phyloP scores from a whole-genome alignment of 2,113 vertebrate genomes.

The Austrofundulus limnaeus region DNA sequence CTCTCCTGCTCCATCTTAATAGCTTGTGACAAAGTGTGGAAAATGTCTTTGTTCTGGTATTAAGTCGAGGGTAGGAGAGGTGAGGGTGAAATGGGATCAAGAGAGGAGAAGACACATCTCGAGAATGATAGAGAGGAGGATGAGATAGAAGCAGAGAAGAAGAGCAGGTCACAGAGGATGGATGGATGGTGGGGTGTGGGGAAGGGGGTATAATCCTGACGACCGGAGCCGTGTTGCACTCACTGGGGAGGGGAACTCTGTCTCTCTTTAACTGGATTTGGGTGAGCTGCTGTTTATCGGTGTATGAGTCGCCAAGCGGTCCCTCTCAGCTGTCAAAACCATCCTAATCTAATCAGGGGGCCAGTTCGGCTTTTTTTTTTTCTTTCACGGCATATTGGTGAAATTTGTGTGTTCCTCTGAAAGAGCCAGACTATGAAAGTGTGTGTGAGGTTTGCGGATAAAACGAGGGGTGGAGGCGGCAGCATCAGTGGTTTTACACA shows the following conservation, averaged over 20 bases:
- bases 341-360: conserved; percentile 74
- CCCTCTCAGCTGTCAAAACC: conserved; percentile 69
- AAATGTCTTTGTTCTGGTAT: conserved; percentile 65
- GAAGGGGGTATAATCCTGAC: conserved; percentile 59
- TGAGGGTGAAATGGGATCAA: conserved; percentile 58
- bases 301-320: conserved; percentile 56
- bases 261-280: conserved; percentile 78
- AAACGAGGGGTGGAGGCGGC: conserved; percentile 41
- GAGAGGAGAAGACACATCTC: conserved; percentile 29
- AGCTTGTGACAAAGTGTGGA: conserved; percentile 70
- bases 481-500: conserved; percentile 58
- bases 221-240: conserved; percentile 59
- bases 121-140: conserved; percentile 48
- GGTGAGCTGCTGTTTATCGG: conserved; percentile 73
- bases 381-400: conserved; percentile 49
- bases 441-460: conserved; percentile 4
- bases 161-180: conserved; percentile 28
- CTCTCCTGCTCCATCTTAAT: conserved; percentile 53
- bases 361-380: conserved; percentile 61
- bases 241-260: conserved; percentile 71
- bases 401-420: conserved; percentile 13
- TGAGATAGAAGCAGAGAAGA: conserved; percentile 38
- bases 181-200: conserved; percentile 18
- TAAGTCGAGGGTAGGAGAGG: conserved; percentile 53
- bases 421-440: conserved; percentile 6